Evolutionary conservation across 2,888 invertebrate genomes (phyloP).

Genomic region (Perizoma affinitatum): DNA sequence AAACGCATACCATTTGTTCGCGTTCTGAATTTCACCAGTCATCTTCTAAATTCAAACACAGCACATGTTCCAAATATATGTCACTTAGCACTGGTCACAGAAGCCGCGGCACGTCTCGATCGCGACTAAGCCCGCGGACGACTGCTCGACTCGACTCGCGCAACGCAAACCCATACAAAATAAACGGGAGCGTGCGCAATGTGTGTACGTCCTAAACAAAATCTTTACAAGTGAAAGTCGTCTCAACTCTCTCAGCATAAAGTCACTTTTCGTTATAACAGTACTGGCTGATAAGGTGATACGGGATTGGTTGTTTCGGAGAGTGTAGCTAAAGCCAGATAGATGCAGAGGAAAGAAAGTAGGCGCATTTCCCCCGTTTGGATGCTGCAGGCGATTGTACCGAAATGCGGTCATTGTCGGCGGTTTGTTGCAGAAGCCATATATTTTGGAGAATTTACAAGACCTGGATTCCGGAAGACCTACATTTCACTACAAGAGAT

Average conservation of each 20-base stretch:
- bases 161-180: constrained; percentile 54
- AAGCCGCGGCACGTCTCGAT: constrained; percentile 48
- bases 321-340: constrained; percentile 58
- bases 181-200: constrained; percentile 66
- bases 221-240: constrained; percentile 41
- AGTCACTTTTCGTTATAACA: constrained; percentile 35
- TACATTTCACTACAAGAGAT: not conserved
- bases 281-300: constrained; percentile 49
- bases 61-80: constrained; percentile 65
- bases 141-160: constrained; percentile 52
- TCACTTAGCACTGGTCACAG: constrained; percentile 26
- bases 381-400: constrained; percentile 65
- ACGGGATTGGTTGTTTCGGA: constrained; percentile 40
- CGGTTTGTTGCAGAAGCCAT: constrained; percentile 30
- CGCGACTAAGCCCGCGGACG: constrained; percentile 55
- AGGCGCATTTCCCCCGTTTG: constrained; percentile 71
- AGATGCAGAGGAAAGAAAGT: constrained; percentile 79
- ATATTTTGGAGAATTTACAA: constrained; percentile 17
- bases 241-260: constrained; percentile 39
- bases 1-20: constrained; percentile 70
- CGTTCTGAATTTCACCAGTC: constrained; percentile 72
- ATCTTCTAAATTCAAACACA: constrained; percentile 69
- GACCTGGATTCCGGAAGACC: constrained; percentile 2
- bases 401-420: constrained; percentile 69
- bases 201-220: constrained; percentile 56